Base-by-base conservation (phyloP, 53 echinoderm and acorn worm species). In the Henricia sp. region DNA sequence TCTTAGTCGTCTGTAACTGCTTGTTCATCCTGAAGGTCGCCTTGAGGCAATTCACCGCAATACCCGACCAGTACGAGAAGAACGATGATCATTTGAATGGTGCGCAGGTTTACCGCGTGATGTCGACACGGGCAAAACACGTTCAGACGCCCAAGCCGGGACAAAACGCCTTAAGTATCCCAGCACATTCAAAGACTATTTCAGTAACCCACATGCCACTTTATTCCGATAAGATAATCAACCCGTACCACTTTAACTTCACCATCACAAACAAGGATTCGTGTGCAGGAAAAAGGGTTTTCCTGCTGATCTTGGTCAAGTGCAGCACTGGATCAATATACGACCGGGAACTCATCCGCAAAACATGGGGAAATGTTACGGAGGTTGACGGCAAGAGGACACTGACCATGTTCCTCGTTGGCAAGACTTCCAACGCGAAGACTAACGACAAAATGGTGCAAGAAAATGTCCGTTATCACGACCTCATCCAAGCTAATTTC, bases 401-500 rank as follows among this genome's bases (percentile, higher is more conserved):
- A 24, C 37, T 76, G 5, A 76, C 77, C 4, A 76, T 76, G 77
- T 76, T 76, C 48, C 56, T 76, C 24, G 23, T 76, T 24, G 77
- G 57, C 12, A 62, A 28, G 39, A 60, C 40, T 3, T 24, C 5
- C 0, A 16, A 64, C 24, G 9, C 26, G 14, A 19, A 16, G 10
- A 26, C 17, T 6, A 43, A 44, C 50, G 32, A n/a, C 1, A 13
- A 2, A 32, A 25, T 80, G 6, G 59, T 25, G 1, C 17, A 59
- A 19, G 80, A 80, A 43, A 28, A 64, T 43, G 16, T 14, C 3
- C 25, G 27, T 24, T 42, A 80, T 29, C 25, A 25, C 10, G 80
- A 80, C 30, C 41, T 80, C 80, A 63, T 80, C 44, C 80, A 28
- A 39, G 80, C 60, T 25, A 29, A 80, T 30, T 80, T 80, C 5